phyloP scores from a whole-genome alignment of 1,140 invertebrate species.

The Drosophila novamexicana region DNA sequence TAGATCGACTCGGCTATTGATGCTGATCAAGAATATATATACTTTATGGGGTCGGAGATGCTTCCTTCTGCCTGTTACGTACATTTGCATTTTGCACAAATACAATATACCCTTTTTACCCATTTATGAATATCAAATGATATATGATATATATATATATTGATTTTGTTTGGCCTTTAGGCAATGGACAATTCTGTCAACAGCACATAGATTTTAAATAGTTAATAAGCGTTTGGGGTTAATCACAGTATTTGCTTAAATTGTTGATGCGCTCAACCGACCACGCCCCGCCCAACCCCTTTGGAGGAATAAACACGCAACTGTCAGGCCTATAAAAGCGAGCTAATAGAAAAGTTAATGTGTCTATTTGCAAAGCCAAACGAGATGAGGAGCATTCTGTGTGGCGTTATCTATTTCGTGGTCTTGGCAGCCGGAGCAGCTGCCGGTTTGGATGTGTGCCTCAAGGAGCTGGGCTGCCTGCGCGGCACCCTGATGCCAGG shows the following conservation, averaged over 20 bases:
- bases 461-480: conserved; percentile 65
- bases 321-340: conserved; percentile 8
- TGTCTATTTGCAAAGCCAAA: neutral
- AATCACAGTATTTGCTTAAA: neutral
- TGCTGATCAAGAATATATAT: too few species aligned
- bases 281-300: conserved; percentile 1
- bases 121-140: too few species aligned
- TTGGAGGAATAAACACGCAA: neutral
- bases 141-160: too few species aligned
- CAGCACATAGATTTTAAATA: too few species aligned
- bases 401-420: neutral
- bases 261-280: neutral
- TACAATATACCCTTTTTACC: too few species aligned
- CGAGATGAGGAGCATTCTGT: conserved; percentile 5
- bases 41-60: too few species aligned
- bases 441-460: conserved; percentile 61
- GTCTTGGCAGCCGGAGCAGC: neutral
- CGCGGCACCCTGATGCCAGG: conserved; percentile 56
- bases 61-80: too few species aligned
- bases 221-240: neutral
- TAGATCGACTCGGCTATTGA: too few species aligned
- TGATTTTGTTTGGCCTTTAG: too few species aligned
- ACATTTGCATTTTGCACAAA: too few species aligned
- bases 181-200: neutral
- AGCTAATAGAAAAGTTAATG: neutral